Conservation (phyloP, 2,888 invertebrate species). For the Ophion slaviceki region DNA sequence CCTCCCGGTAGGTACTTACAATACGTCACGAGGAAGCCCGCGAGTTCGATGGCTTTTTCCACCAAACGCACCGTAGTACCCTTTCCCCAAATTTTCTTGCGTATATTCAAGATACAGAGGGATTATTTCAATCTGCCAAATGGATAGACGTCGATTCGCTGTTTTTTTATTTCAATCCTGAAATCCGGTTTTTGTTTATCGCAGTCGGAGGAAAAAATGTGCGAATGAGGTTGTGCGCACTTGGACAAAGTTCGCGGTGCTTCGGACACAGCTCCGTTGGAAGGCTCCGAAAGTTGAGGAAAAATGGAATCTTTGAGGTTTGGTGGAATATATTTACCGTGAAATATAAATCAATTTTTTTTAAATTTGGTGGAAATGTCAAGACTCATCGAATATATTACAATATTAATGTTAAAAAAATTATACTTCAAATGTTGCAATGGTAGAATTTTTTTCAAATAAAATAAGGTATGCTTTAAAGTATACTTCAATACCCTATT, state of each 20-base stretch:
- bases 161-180: slow-evolving; percentile 8
- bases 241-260: too few species aligned
- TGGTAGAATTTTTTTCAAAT: too few species aligned
- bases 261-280: neutral
- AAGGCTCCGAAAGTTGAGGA: too few species aligned
- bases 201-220: neutral
- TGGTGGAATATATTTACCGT: too few species aligned
- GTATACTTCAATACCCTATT: too few species aligned
- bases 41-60: slow-evolving; percentile 48
- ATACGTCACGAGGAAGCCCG: slow-evolving; percentile 48
- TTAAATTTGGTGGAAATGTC: too few species aligned
- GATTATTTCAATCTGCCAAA: slow-evolving; percentile 59
- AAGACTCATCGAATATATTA: too few species aligned
- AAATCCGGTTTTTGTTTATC: neutral
- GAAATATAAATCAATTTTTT: too few species aligned
- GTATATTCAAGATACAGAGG: slow-evolving; percentile 4
- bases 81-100: slow-evolving; percentile 24
- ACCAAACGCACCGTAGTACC: slow-evolving; percentile 20
- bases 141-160: slow-evolving; percentile 47
- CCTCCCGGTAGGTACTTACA: slow-evolving; percentile 40
- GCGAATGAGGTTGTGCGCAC: neutral
- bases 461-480: too few species aligned
- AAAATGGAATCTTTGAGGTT: too few species aligned
- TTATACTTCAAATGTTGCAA: too few species aligned
- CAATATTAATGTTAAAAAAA: too few species aligned